A percentile compares a stretch with the other conserved stretches of the same genome.
These are phyloP conservation scores for Neodiprion lecontei DNA, from an alignment of 1,140 invertebrate species.

Conservation along the genomic window DNA sequence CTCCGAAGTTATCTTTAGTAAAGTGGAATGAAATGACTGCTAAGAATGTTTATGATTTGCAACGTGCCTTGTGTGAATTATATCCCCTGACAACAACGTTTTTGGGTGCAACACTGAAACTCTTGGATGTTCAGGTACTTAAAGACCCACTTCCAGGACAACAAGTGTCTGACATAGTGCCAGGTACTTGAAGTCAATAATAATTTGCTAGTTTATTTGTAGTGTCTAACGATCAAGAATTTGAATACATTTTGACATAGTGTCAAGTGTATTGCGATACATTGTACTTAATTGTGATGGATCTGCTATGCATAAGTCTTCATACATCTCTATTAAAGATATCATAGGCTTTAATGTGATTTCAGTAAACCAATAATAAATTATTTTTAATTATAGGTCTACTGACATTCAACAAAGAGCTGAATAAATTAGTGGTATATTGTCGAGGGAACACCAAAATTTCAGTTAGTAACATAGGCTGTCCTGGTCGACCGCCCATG, in stretches of 20 bases:
- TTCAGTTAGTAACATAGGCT: slow-evolving; percentile 64
- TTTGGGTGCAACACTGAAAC: slow-evolving; percentile 64
- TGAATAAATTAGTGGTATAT: slow-evolving; percentile 62
- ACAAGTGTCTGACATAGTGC: slow-evolving; percentile 32
- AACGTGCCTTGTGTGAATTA: slow-evolving; percentile 71
- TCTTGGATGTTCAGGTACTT: slow-evolving; percentile 64
- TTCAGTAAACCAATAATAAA: slow-evolving; percentile 19
- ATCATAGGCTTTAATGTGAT: too few relatives aligned
- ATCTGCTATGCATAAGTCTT: too few relatives aligned
- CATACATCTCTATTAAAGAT: too few relatives aligned
- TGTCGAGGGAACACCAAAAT: slow-evolving; percentile 67
- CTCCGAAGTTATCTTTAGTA: slow-evolving; percentile 64
- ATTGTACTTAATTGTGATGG: too few relatives aligned
- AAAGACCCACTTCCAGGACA: slow-evolving; percentile 28
- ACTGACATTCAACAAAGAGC: slow-evolving; percentile 62
- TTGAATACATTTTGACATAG: too few relatives aligned
- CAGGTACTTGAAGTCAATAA: slow-evolving; percentile 33
- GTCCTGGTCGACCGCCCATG: slow-evolving; percentile 68
- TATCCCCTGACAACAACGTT: slow-evolving; percentile 69
- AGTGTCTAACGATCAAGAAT: too few relatives aligned
- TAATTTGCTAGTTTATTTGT: not conserved
- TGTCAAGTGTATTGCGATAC: too few relatives aligned
- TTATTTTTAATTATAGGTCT: slow-evolving; percentile 50
- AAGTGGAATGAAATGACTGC: slow-evolving; percentile 70
- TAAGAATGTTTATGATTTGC: slow-evolving; percentile 68